Conservation (phyloP, 2,797 vertebrate genomes). For the Aeoliscus strigatus region DNA sequence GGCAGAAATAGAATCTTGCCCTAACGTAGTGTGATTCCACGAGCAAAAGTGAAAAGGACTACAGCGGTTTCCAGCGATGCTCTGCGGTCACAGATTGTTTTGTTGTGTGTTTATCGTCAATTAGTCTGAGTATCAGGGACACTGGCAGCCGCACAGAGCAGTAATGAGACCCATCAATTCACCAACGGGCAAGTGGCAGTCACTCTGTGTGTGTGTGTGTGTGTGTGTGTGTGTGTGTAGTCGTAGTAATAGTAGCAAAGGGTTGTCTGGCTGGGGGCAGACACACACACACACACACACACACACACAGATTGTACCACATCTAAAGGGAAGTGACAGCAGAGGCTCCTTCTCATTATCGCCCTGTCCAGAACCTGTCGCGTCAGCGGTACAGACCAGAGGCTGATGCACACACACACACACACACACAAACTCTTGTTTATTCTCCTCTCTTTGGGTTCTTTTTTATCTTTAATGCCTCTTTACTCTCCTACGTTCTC, state of each 20-base stretch:
- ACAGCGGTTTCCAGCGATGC: constrained; percentile 11
- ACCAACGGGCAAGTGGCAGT: constrained; percentile 23
- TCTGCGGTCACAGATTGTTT: constrained; percentile 46
- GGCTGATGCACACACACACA: constrained; percentile 3
- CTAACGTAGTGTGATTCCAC: no score
- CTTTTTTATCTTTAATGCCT: constrained; percentile 21
- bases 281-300: constrained; percentile 22
- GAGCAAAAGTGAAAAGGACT: no score
- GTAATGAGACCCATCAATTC: constrained; percentile 63
- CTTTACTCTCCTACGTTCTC: constrained; percentile 21
- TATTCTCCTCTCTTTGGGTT: constrained; percentile 14
- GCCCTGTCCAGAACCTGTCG: constrained; percentile 57
- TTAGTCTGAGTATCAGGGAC: constrained; percentile 48
- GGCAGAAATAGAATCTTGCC: no score
- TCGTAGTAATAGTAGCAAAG: no score
- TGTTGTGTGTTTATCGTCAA: constrained; percentile 46
- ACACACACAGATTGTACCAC: constrained; percentile 36
- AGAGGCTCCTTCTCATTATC: constrained; percentile 63
- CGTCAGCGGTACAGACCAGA: constrained; percentile 40
- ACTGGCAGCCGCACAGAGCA: constrained; percentile 32
- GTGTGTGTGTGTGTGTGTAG: constrained; percentile 13
- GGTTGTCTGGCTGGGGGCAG: constrained; percentile 24
- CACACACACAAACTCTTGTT: constrained; percentile 11
- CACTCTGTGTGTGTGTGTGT: constrained; percentile 18
- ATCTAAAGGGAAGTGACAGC: constrained; percentile 64